Base-by-base conservation (phyloP, 2,113 vertebrate species). In the Menidia beryllina region DNA sequence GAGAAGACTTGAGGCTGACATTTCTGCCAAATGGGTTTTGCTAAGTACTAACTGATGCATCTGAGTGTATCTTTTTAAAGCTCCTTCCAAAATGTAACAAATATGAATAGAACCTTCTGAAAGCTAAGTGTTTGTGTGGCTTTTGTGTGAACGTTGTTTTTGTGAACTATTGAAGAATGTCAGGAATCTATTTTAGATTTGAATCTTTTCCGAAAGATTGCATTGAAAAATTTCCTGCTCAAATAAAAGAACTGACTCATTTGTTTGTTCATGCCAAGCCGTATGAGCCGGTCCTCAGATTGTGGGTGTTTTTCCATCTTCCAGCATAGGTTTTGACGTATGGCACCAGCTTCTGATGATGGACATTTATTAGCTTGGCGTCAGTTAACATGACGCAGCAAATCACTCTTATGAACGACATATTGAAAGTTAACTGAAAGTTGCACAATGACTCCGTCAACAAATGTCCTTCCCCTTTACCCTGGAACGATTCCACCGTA, bases 361-460 rank as follows among this genome's bases (percentile, higher is more conserved):
- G 43, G 57, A 49, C n/a, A 65, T 45, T 75, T 69, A 75, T 39
- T 23, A 57, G 70, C 36, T 1, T 27, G 49, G 38, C 75, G 17
- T 77, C 77, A 47, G 39, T 67, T 13, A 73, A 60, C 12, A 36
- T 82, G 82, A 88, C 38, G 61, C 66, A 73, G 51, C 3, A 27
- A 45, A 34, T 38, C 9, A 2, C 5, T 7, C 21, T 50, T 56
- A 57, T 70, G 1, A 10, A 13, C 52, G 59, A 62, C 72, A 78
- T 61, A 72, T 75, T 61, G 62, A 58, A 36, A 69, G 59, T n/a
- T 2, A 11, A 41, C 5, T 1, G 39, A 34, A 34, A 34, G 30
- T 74, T 77, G n/a, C 14, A 43, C 21, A 20, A 48, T 79, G 77
- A 86, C 69, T 78, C 68, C 83, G 54, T 61, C 55, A 61, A 50